phyloP scores from a whole-genome alignment of 2,888 invertebrate genomes.

The Oeneis ivallda region DNA sequence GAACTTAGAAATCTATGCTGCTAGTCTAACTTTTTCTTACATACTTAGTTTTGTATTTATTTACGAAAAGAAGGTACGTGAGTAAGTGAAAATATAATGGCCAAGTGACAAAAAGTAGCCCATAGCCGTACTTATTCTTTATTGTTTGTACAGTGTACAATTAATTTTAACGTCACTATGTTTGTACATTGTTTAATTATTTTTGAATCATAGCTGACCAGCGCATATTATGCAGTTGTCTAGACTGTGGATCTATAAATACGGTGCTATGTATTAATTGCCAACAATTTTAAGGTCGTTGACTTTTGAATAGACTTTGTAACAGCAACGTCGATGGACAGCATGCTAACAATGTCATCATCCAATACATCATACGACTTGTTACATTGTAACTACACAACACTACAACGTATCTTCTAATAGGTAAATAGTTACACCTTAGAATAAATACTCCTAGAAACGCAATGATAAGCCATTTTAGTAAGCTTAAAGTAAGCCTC shows the following conservation, averaged over 20 bases:
- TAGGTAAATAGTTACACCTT: too few relatives aligned
- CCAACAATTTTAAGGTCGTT: conserved; percentile 29
- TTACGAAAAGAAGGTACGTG: too few relatives aligned
- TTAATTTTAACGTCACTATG: not conserved
- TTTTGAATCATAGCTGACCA: not conserved
- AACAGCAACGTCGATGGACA: too few relatives aligned
- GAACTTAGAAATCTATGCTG: too few relatives aligned
- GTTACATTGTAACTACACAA: not conserved
- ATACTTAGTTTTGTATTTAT: too few relatives aligned
- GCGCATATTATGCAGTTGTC: not conserved
- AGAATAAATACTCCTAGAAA: too few relatives aligned
- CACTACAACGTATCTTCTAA: too few relatives aligned
- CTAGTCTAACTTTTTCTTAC: too few relatives aligned
- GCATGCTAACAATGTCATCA: conserved; percentile 9
- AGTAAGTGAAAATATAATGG: too few relatives aligned
- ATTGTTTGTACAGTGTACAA: not conserved
- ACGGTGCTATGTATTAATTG: conserved; percentile 19
- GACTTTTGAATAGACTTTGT: conserved; percentile 16
- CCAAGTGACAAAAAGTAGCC: too few relatives aligned
- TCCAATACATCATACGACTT: not conserved
- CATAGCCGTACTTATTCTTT: not conserved
- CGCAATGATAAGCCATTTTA: too few relatives aligned
- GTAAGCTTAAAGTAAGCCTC: too few relatives aligned
- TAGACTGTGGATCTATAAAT: conserved; percentile 17
- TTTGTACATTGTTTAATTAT: not conserved